Percentiles rank a stretch among this genome's conserved stretches.
phyloP scores from a whole-genome alignment of 35 echinoderm and acorn worm genomes.

The Ophioderma brevispina region DNA sequence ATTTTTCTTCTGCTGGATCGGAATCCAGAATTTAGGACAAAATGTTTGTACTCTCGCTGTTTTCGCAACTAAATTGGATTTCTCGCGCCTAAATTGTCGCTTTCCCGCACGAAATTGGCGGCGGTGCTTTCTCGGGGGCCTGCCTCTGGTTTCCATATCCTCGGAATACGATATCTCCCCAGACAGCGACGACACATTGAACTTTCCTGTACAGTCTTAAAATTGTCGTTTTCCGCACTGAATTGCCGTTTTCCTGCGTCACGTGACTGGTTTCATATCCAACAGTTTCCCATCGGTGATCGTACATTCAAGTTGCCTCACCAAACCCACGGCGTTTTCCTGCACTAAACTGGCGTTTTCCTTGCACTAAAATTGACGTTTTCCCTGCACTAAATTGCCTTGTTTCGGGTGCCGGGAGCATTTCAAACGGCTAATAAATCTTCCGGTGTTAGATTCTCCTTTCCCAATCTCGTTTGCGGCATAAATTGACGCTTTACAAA shows the following conservation, averaged over 20 bases:
- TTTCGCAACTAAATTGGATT: too few relatives aligned
- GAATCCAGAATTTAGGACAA: too few relatives aligned
- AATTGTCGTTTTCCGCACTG: constrained; percentile 2
- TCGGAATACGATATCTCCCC: neutral
- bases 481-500: too few relatives aligned
- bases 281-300: neutral
- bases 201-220: neutral
- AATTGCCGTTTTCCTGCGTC: neutral
- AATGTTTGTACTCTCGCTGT: too few relatives aligned
- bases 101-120: neutral
- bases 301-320: neutral
- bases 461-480: too few relatives aligned
- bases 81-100: too few relatives aligned
- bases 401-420: neutral
- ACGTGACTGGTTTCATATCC: neutral
- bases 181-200: neutral
- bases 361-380: neutral
- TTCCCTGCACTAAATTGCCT: neutral
- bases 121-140: neutral
- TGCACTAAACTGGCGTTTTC: neutral
- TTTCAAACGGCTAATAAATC: neutral
- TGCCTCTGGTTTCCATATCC: neutral
- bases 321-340: neutral
- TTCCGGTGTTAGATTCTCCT: neutral
- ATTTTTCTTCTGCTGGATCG: too few relatives aligned